Conservation (phyloP, 2,113 vertebrate genomes). For the Podarcis cretensis region DNA sequence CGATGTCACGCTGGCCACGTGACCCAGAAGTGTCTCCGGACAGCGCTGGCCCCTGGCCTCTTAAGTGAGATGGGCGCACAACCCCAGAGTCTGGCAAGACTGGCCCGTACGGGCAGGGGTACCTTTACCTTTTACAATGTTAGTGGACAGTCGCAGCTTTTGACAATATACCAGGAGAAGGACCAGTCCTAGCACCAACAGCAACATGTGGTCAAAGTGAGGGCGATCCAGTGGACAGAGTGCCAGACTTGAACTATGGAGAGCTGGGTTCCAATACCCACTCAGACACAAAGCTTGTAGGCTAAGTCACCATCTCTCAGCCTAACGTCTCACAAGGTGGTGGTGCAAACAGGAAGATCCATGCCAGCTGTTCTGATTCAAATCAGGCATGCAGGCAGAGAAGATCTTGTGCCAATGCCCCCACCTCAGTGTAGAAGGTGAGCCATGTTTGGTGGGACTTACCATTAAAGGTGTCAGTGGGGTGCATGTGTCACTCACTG, state of each 20-base stretch:
- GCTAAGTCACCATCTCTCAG: not conserved
- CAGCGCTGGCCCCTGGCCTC: too few relatives aligned
- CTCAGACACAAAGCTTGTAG: not conserved
- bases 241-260: not conserved
- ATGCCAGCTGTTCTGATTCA: not conserved
- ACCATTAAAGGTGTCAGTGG: not conserved
- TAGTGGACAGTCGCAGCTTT: not conserved
- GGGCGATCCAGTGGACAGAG: not conserved
- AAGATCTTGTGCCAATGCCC: too few relatives aligned
- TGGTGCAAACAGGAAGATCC: not conserved
- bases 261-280: not conserved
- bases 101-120: too few relatives aligned
- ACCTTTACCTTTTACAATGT: too few relatives aligned
- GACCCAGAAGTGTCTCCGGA: too few relatives aligned
- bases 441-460: not conserved
- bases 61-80: too few relatives aligned
- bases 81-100: too few relatives aligned
- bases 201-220: not conserved
- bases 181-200: not conserved
- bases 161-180: not conserved
- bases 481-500: not conserved
- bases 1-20: too few relatives aligned
- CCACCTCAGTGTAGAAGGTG: not conserved
- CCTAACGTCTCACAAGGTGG: not conserved
- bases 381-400: not conserved